These are phyloP conservation scores for Saxicola maurus DNA, from an alignment of 2,797 vertebrate genomes.

Conservation along the genomic window DNA sequence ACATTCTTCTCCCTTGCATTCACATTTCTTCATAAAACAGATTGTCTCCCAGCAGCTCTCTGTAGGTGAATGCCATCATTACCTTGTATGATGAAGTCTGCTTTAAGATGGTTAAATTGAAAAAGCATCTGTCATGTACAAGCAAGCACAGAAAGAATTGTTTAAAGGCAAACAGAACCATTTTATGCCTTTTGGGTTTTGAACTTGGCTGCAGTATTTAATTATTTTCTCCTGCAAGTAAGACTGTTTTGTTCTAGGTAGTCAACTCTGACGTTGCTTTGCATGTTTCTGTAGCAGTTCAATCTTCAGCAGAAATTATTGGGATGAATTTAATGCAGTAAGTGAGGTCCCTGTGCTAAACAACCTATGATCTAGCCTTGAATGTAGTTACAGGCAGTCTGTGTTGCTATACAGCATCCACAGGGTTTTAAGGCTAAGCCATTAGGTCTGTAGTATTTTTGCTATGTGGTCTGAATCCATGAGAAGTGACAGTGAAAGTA, in stretches of 20 bases:
- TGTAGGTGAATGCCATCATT: conserved; percentile 3
- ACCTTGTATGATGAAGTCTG: neutral
- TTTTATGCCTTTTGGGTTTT: neutral
- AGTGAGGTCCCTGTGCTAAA: neutral
- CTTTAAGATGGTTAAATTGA: neutral
- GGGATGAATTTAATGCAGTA: neutral
- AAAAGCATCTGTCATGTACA: conserved; percentile 12
- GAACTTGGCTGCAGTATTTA: neutral
- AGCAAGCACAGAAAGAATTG: neutral
- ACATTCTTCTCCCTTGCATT: neutral
- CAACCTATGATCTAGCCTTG: neutral
- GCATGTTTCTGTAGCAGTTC: neutral
- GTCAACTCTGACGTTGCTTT: neutral
- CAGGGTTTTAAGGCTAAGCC: neutral
- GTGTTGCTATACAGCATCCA: neutral
- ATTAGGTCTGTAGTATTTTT: neutral
- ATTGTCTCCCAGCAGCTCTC: neutral
- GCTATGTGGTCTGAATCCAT: neutral
- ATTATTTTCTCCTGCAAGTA: neutral
- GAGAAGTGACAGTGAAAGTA: neutral
- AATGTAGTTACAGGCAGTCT: neutral
- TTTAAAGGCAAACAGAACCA: neutral
- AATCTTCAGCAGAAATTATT: neutral
- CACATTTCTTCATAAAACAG: neutral
- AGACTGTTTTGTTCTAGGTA: neutral